Evolutionary conservation across 2,888 invertebrate species (phyloP).

Genomic region (Cheilosia variabilis): DNA sequence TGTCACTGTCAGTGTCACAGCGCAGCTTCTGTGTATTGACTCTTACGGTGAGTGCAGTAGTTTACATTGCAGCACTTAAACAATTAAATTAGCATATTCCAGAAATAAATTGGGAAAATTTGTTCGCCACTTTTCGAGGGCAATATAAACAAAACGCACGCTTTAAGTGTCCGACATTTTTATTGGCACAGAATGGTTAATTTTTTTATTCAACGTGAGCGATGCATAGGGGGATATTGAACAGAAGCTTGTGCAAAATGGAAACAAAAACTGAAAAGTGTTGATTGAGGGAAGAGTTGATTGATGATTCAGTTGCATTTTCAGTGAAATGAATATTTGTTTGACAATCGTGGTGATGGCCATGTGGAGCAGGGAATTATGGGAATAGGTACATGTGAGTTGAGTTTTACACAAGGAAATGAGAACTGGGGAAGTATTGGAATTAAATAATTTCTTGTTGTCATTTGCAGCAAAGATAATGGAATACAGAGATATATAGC

Average conservation of each 20-base stretch:
- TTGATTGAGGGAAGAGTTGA: not conserved
- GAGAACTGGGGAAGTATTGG: too few species aligned
- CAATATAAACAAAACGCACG: constrained; percentile 3
- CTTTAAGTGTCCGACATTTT: constrained; percentile 1
- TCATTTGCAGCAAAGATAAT: too few species aligned
- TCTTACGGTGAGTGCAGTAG: not conserved
- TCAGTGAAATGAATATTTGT: too few species aligned
- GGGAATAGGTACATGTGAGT: too few species aligned
- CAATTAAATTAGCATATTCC: constrained; percentile 51
- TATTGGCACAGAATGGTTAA: constrained; percentile 9
- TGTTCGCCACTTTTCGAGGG: constrained; percentile 24
- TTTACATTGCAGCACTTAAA: constrained; percentile 12
- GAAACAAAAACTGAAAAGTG: not conserved
- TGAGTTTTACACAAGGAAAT: too few species aligned
- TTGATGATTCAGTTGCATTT: not conserved
- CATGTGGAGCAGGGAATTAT: too few species aligned
- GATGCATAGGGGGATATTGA: not conserved
- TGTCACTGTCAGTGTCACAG: constrained; percentile 5
- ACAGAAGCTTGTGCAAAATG: not conserved
- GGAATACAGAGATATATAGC: too few species aligned
- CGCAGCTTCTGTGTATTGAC: constrained; percentile 29
- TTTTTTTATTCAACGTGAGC: not conserved
- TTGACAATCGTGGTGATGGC: too few species aligned
- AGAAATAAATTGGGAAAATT: constrained; percentile 38
- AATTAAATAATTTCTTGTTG: too few species aligned